Evolutionary conservation across 2,888 invertebrate genomes (phyloP).

Genomic region (Therioaphis trifolii): DNA sequence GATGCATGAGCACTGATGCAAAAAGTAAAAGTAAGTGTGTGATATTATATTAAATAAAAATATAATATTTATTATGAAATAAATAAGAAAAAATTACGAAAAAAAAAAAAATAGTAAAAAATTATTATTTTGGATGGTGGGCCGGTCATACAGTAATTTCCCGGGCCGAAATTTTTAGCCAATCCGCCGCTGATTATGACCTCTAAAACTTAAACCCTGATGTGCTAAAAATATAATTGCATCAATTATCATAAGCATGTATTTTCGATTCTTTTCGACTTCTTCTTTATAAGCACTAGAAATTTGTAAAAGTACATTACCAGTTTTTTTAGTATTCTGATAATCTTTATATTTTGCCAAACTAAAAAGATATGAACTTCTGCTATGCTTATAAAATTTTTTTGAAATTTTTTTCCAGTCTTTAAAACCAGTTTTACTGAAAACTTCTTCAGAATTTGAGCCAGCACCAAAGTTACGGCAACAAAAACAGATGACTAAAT

Average conservation of each 20-base stretch:
- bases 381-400: slow-evolving; percentile 20
- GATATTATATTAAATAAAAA: too few species aligned
- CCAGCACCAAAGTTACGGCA: neutral
- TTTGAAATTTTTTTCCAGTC: slow-evolving; percentile 32
- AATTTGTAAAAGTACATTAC: slow-evolving; percentile 11
- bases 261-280: slow-evolving; percentile 30
- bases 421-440: slow-evolving; percentile 16
- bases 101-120: too few species aligned
- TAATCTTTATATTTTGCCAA: slow-evolving; percentile 16
- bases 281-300: slow-evolving; percentile 28
- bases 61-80: too few species aligned
- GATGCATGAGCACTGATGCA: too few species aligned
- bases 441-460: slow-evolving; percentile 20
- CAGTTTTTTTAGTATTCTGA: slow-evolving; percentile 24
- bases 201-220: slow-evolving; percentile 30
- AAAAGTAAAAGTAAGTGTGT: too few species aligned
- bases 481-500: slow-evolving; percentile 12
- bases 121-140: too few species aligned
- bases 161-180: too few species aligned
- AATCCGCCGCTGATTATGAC: too few species aligned
- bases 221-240: neutral
- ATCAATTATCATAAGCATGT: slow-evolving; percentile 11
- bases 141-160: too few species aligned
- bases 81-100: too few species aligned
- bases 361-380: slow-evolving; percentile 10